Percentiles rank a stretch among this genome's conserved stretches.
Conservation (phyloP, 2,113 vertebrate genomes). For the Menidia beryllina region DNA sequence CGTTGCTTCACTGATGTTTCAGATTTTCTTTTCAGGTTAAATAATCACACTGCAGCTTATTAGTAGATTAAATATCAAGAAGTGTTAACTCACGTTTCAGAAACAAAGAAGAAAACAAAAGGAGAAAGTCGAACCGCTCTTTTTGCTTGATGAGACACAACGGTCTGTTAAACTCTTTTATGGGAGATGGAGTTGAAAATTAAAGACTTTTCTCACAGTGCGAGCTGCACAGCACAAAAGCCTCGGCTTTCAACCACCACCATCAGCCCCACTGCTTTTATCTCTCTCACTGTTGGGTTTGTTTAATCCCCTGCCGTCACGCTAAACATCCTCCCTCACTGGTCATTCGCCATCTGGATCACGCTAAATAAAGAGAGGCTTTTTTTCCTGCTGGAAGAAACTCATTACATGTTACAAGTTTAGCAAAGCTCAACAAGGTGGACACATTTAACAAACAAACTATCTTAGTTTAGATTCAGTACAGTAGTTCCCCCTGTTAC, state of each 20-base stretch:
- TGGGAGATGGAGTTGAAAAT: constrained; percentile 15
- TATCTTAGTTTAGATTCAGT: constrained; percentile 9
- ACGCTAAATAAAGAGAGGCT: constrained; percentile 34
- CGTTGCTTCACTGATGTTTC: constrained; percentile 20
- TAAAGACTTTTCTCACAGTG: constrained; percentile 48
- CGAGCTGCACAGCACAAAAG: constrained; percentile 25
- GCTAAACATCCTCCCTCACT: constrained; percentile 31
- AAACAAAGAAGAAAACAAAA: neutral
- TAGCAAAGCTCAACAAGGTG: constrained; percentile 35
- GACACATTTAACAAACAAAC: constrained; percentile 22
- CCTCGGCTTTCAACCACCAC: constrained; percentile 19
- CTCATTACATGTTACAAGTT: constrained; percentile 19
- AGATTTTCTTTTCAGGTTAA: constrained; percentile 43
- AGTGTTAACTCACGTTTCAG: neutral
- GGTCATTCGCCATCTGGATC: constrained; percentile 37
- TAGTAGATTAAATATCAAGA: neutral
- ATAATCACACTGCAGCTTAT: constrained; percentile 3
- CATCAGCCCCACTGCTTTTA: constrained; percentile 15
- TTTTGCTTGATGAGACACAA: constrained; percentile 14
- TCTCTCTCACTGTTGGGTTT: constrained; percentile 29
- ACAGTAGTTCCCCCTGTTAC: neutral
- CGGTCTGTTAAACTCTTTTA: constrained; percentile 10
- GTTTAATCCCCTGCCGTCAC: constrained; percentile 22
- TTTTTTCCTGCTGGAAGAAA: constrained; percentile 27
- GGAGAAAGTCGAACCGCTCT: neutral